Conservation (phyloP, 2,113 vertebrate species). For the Lophius piscatorius region DNA sequence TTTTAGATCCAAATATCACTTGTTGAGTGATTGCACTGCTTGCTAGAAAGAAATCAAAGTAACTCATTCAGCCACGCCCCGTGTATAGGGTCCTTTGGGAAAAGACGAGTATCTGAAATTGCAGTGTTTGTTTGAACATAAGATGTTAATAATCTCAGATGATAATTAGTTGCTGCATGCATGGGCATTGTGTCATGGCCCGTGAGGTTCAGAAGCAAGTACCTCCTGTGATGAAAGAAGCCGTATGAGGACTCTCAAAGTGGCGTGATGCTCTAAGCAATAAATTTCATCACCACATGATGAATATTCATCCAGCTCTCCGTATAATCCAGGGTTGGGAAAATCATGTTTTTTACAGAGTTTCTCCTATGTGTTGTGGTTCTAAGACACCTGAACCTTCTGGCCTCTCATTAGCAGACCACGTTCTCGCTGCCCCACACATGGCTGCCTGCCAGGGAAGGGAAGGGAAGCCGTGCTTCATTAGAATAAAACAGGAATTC, state of each 20-base stretch:
- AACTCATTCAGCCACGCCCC: constrained; percentile 63
- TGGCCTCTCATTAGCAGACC: constrained; percentile 75
- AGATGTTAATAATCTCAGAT: constrained; percentile 76
- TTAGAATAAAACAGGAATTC: constrained; percentile 73
- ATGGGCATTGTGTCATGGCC: constrained; percentile 50
- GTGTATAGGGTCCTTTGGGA: constrained; percentile 71
- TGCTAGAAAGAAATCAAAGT: constrained; percentile 71
- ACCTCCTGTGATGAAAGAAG: constrained; percentile 73
- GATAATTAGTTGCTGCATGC: constrained; percentile 76
- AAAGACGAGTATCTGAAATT: constrained; percentile 71
- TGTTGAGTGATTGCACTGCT: constrained; percentile 70
- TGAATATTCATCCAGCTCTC: constrained; percentile 74
- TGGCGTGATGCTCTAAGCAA: constrained; percentile 67
- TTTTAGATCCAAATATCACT: constrained; percentile 71
- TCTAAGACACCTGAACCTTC: constrained; percentile 73
- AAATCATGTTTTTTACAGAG: constrained; percentile 63
- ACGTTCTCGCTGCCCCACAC: constrained; percentile 45
- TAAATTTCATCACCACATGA: constrained; percentile 69
- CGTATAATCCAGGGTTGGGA: constrained; percentile 58
- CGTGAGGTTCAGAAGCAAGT: constrained; percentile 57
- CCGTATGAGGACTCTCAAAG: constrained; percentile 71
- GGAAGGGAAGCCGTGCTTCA: constrained; percentile 63
- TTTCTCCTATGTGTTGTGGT: constrained; percentile 50
- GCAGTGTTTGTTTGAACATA: constrained; percentile 77
- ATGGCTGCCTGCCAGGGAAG: constrained; percentile 54